These are phyloP conservation scores for Drosophila erecta DNA, from an alignment of 1,140 invertebrate species.

Conservation along the genomic window DNA sequence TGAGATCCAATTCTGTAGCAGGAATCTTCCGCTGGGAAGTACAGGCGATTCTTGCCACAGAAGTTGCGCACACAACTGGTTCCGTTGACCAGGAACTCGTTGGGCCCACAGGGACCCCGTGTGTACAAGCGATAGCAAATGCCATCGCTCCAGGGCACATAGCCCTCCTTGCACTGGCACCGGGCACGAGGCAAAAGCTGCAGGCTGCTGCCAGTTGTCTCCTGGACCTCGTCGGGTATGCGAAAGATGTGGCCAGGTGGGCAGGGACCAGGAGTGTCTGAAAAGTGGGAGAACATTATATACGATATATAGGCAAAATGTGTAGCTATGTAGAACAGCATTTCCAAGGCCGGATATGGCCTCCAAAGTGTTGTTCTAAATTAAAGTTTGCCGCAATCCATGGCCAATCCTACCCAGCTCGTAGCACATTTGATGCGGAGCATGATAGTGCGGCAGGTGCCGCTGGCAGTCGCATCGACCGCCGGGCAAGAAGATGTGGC, in stretches of 20 bases:
- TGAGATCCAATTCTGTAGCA: conserved; percentile 91
- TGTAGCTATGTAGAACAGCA: neutral
- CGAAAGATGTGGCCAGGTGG: conserved; percentile 89
- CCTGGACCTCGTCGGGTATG: conserved; percentile 72
- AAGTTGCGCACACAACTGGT: conserved; percentile 88
- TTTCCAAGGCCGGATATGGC: neutral
- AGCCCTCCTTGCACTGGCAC: conserved; percentile 89
- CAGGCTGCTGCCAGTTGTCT: conserved; percentile 26
- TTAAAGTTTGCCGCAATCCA: no score
- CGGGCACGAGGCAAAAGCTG: conserved; percentile 83
- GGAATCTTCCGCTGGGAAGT: conserved; percentile 89
- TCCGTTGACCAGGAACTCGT: conserved; percentile 88
- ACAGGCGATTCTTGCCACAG: conserved; percentile 89
- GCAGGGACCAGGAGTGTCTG: conserved; percentile 89
- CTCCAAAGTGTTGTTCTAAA: no score
- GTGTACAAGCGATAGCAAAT: conserved; percentile 91
- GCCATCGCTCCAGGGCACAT: conserved; percentile 88
- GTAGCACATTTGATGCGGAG: conserved; percentile 88
- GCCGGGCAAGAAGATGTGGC: conserved; percentile 90
- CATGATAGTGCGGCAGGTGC: conserved; percentile 90
- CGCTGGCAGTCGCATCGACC: conserved; percentile 89
- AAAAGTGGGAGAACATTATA: conserved; percentile 27
- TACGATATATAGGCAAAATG: no score
- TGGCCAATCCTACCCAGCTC: conserved; percentile 87
- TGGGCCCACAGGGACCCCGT: conserved; percentile 89